These are phyloP conservation scores for Phymatocera aterrima DNA, from an alignment of 2,888 invertebrate genomes.

Conservation along the genomic window DNA sequence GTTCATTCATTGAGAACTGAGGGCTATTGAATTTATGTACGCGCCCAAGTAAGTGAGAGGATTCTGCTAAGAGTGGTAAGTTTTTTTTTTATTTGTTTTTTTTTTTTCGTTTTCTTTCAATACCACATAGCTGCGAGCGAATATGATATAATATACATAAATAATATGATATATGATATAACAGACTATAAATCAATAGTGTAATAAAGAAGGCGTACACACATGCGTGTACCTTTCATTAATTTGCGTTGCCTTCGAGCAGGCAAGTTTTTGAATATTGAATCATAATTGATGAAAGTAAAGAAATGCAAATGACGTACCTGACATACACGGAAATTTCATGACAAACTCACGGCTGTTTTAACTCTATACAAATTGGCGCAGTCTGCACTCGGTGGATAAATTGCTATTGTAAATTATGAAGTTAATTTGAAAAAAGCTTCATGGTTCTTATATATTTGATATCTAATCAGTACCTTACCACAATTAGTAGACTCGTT, in stretches of 20 bases:
- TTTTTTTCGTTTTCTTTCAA: background rate
- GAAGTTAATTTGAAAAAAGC: background rate
- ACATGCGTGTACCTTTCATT: too few species aligned
- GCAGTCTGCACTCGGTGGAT: background rate
- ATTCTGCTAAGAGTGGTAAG: background rate
- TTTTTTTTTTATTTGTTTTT: too few species aligned
- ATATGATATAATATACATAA: too few species aligned
- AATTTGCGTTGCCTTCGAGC: background rate
- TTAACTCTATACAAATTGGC: too few species aligned
- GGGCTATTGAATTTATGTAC: background rate
- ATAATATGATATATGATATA: too few species aligned
- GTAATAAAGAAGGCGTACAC: background rate
- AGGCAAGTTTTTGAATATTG: background rate
- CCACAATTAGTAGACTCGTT: slow-evolving; percentile 2
- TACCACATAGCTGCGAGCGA: background rate
- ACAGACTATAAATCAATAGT: background rate
- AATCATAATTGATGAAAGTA: slow-evolving; percentile 18
- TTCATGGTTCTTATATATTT: too few species aligned
- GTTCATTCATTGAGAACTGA: background rate
- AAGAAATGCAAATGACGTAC: slow-evolving; percentile 3
- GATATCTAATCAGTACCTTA: too few species aligned
- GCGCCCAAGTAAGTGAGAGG: background rate
- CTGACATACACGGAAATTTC: background rate
- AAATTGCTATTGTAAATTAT: background rate
- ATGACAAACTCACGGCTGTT: background rate